A percentile compares a stretch with the other conserved stretches of the same genome.
Evolutionary conservation across 92 coral and sea anemone genomes (phyloP).

Genomic region (Paragorgia papillata): DNA sequence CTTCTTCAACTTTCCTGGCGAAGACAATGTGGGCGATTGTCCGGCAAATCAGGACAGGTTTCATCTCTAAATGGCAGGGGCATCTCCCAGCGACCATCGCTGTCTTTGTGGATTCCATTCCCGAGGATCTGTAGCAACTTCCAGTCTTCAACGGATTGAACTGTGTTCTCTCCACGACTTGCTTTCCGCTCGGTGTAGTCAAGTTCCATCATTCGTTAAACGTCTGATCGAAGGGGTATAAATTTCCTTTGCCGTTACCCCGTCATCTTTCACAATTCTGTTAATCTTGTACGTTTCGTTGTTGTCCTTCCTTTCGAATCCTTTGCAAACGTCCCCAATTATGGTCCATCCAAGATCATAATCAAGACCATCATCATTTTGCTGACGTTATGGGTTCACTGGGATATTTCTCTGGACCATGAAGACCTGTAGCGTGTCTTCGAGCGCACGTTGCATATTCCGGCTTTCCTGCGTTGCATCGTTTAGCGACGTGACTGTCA

Average conservation of each 20-base stretch:
- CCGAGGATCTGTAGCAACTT: constrained; percentile 9
- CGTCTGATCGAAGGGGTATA: not conserved
- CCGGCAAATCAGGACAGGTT: not conserved
- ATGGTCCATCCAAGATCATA: constrained; percentile 35
- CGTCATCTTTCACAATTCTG: not conserved
- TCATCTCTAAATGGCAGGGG: not conserved
- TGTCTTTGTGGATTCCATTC: constrained; percentile 12
- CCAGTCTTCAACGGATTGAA: not conserved
- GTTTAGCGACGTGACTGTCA: constrained; percentile 48
- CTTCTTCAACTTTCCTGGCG: constrained; percentile 47
- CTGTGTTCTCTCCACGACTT: not conserved
- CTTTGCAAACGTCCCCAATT: constrained; percentile 20
- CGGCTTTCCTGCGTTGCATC: constrained; percentile 48
- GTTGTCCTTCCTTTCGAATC: not conserved
- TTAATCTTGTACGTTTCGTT: not conserved
- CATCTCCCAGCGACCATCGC: constrained; percentile 8
- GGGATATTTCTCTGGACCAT: constrained; percentile 52
- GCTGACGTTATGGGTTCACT: not conserved
- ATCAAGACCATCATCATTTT: no score
- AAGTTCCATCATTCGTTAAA: not conserved
- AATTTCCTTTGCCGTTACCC: not conserved
- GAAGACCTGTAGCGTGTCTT: constrained; percentile 64
- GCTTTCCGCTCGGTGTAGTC: not conserved
- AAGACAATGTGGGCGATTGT: constrained; percentile 22
- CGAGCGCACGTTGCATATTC: constrained; percentile 58